Base-by-base conservation (phyloP, 2,113 vertebrate genomes). In the Macquaria ambigua region DNA sequence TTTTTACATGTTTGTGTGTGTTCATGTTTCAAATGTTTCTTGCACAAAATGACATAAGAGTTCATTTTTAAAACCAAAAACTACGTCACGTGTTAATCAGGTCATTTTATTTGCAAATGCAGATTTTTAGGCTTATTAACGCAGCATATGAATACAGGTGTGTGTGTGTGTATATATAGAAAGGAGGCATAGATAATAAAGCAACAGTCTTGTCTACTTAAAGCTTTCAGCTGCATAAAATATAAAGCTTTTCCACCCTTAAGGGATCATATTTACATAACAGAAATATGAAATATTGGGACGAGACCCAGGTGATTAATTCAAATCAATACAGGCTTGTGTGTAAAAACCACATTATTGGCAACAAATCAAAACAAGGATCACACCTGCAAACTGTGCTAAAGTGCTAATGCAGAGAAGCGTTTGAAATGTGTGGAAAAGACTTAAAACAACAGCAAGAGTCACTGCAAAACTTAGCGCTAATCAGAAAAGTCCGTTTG, bases 71-170 rank as follows among this genome's bases (percentile, higher is more conserved):
- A 46, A 48, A 39, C 48, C 23, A 66, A 41, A 20, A 41, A 41
- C 21, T 14, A 20, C 1, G 0, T 64, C 52, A 25, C 34, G 4
- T 34, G 34, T 34, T 34, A 34, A 34, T 34, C 34, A 34, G 12
- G n/a, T 75, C 20, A 34, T 23, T 82, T 84, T 76, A 85, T 85
- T 89, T 43, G 64, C 41, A 82, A 78, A 84, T 46, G 59, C 71
- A 83, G 71, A 48, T 56, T 61, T 53, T 43, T 48, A 20, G 12
- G 18, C 37, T 48, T 2, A 8, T 56, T 28, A 70, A 39, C 18
- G 59, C 34, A 28, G 37, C 66, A 0, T 61, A 10, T 43, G 12
- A 56, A 76, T 56, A 63, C 37, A 58, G 28, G 28, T 31, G 34
- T 55, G 6, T 28, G 28, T 31, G 34, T 55, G 6, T 28, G 7